phyloP scores from a whole-genome alignment of 2,888 invertebrate genomes.

The Aspidapion aeneum region DNA sequence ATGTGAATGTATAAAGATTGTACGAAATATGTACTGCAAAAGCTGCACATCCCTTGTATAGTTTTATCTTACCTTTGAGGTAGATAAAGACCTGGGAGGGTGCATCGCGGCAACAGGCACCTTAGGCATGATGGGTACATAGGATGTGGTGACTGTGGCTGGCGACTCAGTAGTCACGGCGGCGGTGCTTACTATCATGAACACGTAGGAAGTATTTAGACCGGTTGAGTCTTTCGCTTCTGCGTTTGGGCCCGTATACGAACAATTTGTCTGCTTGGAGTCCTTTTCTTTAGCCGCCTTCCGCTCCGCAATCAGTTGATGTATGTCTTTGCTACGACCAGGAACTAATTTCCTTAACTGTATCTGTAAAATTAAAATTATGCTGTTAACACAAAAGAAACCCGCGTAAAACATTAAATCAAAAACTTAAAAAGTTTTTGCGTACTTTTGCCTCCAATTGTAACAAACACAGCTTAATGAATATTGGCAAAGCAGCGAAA shows the following conservation, averaged over 20 bases:
- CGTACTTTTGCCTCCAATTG: too few relatives aligned
- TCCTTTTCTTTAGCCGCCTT: slow-evolving; percentile 40
- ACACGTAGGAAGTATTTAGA: slow-evolving; percentile 34
- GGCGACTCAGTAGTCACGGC: slow-evolving; percentile 10
- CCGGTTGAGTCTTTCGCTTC: slow-evolving; percentile 32
- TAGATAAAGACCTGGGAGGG: slow-evolving; percentile 27
- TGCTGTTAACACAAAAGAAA: not conserved
- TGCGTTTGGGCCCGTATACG: slow-evolving; percentile 33
- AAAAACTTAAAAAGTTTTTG: too few relatives aligned
- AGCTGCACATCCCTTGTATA: too few relatives aligned
- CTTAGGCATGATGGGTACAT: slow-evolving; percentile 28
- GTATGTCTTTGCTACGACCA: slow-evolving; percentile 41
- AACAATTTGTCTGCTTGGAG: slow-evolving; percentile 27
- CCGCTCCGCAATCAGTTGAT: slow-evolving; percentile 38
- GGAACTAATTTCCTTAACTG: slow-evolving; percentile 39
- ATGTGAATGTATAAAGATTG: too few relatives aligned
- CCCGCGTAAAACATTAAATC: not conserved
- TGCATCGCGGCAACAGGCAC: slow-evolving; percentile 23
- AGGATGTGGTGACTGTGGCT: slow-evolving; percentile 25
- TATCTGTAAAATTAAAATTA: slow-evolving; percentile 34
- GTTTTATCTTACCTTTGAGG: slow-evolving; percentile 29
- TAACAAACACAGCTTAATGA: too few relatives aligned
- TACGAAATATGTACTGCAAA: too few relatives aligned
- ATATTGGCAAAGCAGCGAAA: too few relatives aligned
- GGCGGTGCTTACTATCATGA: slow-evolving; percentile 31